Evolutionary conservation across 1,140 invertebrate genomes (phyloP), one percentile per base, ranked within the genome.

Genomic region (Trinorchestia longiramus): DNA sequence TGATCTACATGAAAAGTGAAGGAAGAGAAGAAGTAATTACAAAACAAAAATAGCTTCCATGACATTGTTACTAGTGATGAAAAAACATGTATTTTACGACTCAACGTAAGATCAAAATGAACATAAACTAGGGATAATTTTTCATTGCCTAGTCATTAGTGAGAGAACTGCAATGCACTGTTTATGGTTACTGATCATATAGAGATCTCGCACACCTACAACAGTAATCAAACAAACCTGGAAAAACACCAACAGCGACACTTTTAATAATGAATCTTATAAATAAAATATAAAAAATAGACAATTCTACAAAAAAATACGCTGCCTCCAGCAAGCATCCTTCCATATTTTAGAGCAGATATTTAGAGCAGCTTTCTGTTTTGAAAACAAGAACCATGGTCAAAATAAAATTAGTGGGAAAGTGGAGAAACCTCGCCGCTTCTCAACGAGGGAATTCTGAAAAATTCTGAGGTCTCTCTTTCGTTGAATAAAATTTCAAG

Each of bases 381-480:
- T 53, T 53, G 47, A 53, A 53, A 6, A 53, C 47, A 8, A 53
- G 47, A 8, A 53, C 47, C 47, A 19, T 53, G 47, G 6, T 19
- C 6, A 53, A 6, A 53, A 6, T 53, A 87, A 36, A 6, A 41
- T 8, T 36, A 43, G 43, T 41, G 36, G 88, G 88, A 90, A 41
- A 42, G 88, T 90, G 88, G 88, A 41, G 88, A 41, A 90, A 90
- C 88, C 88, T 90, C 88, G 15, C 42, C 11, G n/a, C 88, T 90
- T 41, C 88, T 41, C 88, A 42, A 28, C 88, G 28, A 41, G 62
- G 1, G 36, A 11, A 1, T 3, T 23, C 1, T 36, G 1, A 36
- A 77, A 77, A 36, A 77, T 77, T 36, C 28, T 23, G 62, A 77
- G 36, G 11, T 28, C 3, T 3, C 62, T 23, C 36, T 23, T 77